phyloP scores from a whole-genome alignment of 30 jellyfish, hydroid and myxozoan species.

The Hydractinia echinata region DNA sequence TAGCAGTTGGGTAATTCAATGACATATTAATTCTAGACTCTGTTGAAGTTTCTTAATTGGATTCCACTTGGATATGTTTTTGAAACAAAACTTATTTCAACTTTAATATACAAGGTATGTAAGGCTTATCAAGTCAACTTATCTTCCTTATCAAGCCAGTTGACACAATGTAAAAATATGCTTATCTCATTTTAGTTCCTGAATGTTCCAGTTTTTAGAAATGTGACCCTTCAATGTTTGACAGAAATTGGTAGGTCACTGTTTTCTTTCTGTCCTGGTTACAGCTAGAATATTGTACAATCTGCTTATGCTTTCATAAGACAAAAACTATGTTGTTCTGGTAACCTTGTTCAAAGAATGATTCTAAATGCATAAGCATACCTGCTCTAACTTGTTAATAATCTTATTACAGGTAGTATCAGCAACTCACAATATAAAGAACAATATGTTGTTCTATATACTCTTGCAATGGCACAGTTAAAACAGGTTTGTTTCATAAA shows the following conservation, averaged over 20 bases:
- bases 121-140: too few species aligned
- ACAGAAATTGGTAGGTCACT: slow-evolving; percentile 79
- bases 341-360: neutral
- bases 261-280: neutral
- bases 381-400: neutral
- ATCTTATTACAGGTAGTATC: slow-evolving; percentile 49
- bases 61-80: slow-evolving; percentile 95
- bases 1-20: neutral
- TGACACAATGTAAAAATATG: neutral
- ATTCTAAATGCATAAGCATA: neutral
- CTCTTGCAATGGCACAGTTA: slow-evolving; percentile 84
- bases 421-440: slow-evolving; percentile 74
- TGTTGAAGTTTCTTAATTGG: slow-evolving; percentile 87
- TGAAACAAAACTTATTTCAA: slow-evolving; percentile 90
- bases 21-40: slow-evolving; percentile 52
- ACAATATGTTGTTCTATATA: slow-evolving; percentile 75
- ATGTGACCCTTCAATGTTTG: slow-evolving; percentile 91
- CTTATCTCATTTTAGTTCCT: slow-evolving; percentile 46
- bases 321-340: neutral
- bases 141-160: neutral
- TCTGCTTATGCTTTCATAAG: neutral
- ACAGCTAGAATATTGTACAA: neutral
- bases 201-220: slow-evolving; percentile 96
- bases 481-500: slow-evolving; percentile 53
- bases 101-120: slow-evolving; percentile 90